Evolutionary conservation across 1,140 invertebrate species (phyloP), one percentile per base, ranked within the genome.

Genomic region (Argopecten irradians): DNA sequence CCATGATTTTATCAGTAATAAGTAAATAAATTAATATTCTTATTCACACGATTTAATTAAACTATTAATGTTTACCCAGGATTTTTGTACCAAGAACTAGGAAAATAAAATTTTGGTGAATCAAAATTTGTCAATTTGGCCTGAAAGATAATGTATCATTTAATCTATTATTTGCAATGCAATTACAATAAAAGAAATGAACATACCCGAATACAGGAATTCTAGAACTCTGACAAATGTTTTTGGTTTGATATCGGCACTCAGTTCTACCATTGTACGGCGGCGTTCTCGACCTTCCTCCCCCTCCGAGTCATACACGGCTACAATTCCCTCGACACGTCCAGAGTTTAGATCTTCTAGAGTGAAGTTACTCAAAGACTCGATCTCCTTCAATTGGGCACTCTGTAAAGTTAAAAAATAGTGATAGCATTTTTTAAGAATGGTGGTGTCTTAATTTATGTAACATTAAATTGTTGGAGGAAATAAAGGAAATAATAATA

Each of bases 201-300:
- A n/a, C n/a, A n/a, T 87, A 94, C 94, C 94, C 87, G 93, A 91
- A 86, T 95, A 95, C 1, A 95, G 84, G 86, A 94, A 95, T 86
- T 95, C 93, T 28, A 95, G 87, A 5, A 94, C 92, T 33, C 93
- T 87, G 1, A 92, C 91, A 88, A 95, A 94, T 34, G 91, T 92
- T 22, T 91, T 87, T 0, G 93, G 91, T 39, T 86, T 89, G 85
- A 94, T 93, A 86, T 93, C 92, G 16, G 91, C 90, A 86, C 93
- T 93, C 14, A 94, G 88, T 55, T 93, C 90, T n/a, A 94, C 85
- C 2, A 88, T 91, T 14, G 88, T 92, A 41, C 89, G 83, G 28
- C 19, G 36, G 33, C 34, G 71, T 28, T 22, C 22, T 46, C 87
- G 43, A 55, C 39, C 86, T 55, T 85, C 39, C 5, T 43, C 35